These are phyloP conservation scores for Microtus ochrogaster DNA, from an alignment of 2,113 vertebrate genomes.

Conservation along the genomic window DNA sequence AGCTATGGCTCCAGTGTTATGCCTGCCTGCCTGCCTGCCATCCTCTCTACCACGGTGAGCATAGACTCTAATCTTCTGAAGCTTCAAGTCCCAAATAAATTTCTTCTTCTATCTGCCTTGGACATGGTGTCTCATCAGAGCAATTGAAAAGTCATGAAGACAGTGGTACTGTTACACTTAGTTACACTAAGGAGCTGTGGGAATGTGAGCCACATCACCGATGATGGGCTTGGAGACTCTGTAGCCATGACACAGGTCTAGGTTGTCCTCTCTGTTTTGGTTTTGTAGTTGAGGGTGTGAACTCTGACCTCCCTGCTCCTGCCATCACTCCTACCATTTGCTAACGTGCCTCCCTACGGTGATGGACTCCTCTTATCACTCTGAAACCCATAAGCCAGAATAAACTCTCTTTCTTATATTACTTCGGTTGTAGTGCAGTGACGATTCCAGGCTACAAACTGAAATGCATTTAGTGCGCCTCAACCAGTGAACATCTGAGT, in stretches of 20 bases:
- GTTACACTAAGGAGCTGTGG: background rate
- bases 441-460: background rate
- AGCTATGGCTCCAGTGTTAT: background rate
- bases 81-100: background rate
- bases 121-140: background rate
- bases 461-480: background rate
- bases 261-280: background rate
- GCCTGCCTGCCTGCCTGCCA: background rate
- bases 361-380: background rate
- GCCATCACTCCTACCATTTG: background rate
- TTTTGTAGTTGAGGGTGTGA: background rate
- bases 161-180: background rate
- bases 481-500: background rate
- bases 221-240: background rate
- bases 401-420: background rate
- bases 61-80: background rate
- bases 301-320: background rate
- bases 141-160: background rate
- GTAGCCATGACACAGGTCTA: background rate
- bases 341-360: background rate
- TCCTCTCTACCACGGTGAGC: too few relatives aligned
- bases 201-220: background rate
- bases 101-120: background rate
- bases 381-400: background rate
- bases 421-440: background rate